These are phyloP conservation scores for Macrostomum lignano DNA, from an alignment of 1,140 invertebrate species.

Conservation along the genomic window DNA sequence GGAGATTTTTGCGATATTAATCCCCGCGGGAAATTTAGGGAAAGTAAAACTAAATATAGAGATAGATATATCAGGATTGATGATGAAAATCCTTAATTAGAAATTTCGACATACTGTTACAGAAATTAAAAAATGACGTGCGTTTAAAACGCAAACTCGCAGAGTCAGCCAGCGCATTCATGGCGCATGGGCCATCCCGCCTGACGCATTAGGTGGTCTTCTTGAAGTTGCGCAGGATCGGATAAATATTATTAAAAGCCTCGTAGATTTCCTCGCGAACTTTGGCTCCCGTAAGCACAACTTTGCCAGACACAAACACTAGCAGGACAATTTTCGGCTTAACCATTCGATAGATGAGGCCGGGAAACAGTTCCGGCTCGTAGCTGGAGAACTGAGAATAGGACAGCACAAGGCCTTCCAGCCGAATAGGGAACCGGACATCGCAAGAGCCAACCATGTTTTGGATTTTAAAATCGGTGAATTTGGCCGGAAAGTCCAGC, in stretches of 20 bases:
- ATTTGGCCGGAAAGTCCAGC: constrained; percentile 84
- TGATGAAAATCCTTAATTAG: too few relatives aligned
- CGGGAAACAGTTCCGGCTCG: constrained; percentile 58
- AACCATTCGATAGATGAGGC: constrained; percentile 94
- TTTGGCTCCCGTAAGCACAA: constrained; percentile 88
- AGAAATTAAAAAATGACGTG: too few relatives aligned
- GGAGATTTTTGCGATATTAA: too few relatives aligned
- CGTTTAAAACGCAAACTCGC: too few relatives aligned
- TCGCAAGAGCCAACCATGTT: constrained; percentile 99
- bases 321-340: constrained; percentile 88
- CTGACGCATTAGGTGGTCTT: too few relatives aligned
- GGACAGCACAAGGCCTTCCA: constrained; percentile 78
- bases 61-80: too few relatives aligned
- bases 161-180: too few relatives aligned
- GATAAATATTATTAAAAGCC: constrained; percentile 97
- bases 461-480: constrained; percentile 97
- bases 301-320: constrained; percentile 97
- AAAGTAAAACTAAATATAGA: too few relatives aligned
- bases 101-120: too few relatives aligned
- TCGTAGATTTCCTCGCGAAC: constrained; percentile 89
- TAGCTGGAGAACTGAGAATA: constrained; percentile 63
- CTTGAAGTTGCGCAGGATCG: constrained; percentile 94
- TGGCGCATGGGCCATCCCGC: too few relatives aligned
- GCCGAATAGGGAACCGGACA: constrained; percentile 86
- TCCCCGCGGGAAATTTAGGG: too few relatives aligned